These are phyloP conservation scores for Cranoglanis bouderius DNA, from an alignment of 2,113 vertebrate genomes.

Conservation along the genomic window DNA sequence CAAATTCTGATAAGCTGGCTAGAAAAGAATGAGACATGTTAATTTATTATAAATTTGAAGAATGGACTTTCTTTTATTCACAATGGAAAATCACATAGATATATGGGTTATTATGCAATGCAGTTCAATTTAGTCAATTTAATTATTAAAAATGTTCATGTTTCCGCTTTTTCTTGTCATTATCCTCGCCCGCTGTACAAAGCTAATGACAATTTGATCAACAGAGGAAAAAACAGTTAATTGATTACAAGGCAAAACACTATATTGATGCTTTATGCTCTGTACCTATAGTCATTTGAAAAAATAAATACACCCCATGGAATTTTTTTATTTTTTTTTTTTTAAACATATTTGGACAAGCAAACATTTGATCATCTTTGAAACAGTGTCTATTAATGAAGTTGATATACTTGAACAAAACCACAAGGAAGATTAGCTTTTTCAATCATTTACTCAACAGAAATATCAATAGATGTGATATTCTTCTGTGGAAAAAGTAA, in stretches of 20 bases:
- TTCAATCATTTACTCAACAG: too few species aligned
- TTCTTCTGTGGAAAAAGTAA: too few species aligned
- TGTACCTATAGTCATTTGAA: too few species aligned
- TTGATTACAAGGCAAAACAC: neutral
- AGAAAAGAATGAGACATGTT: neutral
- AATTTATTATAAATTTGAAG: neutral
- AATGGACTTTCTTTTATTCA: neutral
- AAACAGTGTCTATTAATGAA: too few species aligned
- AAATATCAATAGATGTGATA: too few species aligned
- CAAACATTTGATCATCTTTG: too few species aligned
- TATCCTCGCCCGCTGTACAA: neutral
- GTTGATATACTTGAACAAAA: too few species aligned
- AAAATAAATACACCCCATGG: too few species aligned
- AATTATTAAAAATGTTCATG: neutral
- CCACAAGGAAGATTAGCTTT: too few species aligned
- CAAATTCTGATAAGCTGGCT: slow-evolving; percentile 98
- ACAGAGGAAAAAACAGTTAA: neutral
- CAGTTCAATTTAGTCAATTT: neutral
- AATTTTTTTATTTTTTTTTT: too few species aligned
- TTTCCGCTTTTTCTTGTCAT: neutral
- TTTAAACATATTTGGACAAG: too few species aligned
- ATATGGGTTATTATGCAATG: neutral
- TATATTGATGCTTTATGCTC: neutral
- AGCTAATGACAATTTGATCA: neutral
- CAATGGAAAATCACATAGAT: neutral